These are phyloP conservation scores for Agapostemon virescens DNA, from an alignment of 2,888 invertebrate species.

Conservation along the genomic window DNA sequence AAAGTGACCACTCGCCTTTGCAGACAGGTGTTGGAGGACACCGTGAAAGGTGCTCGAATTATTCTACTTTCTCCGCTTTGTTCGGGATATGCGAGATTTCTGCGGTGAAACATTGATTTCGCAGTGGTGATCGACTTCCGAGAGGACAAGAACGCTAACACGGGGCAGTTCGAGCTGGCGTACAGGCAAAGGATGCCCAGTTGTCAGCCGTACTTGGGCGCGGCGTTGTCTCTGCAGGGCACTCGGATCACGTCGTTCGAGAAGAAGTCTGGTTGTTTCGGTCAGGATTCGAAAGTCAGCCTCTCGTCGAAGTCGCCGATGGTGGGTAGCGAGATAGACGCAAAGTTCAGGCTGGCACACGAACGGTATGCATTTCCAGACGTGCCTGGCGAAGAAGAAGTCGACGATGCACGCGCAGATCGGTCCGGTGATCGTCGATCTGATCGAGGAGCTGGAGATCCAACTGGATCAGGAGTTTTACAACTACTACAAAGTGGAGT, in stretches of 20 bases:
- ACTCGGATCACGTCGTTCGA: conserved; percentile 82
- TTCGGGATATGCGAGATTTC: background rate
- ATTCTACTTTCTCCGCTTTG: background rate
- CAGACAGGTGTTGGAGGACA: conserved; percentile 93
- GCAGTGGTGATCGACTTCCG: conserved; percentile 90
- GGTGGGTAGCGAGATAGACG: conserved; percentile 55
- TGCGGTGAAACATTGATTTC: conserved; percentile 54
- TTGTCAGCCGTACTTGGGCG: conserved; percentile 90
- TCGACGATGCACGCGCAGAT: conserved; percentile 80
- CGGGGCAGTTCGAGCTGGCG: conserved; percentile 90
- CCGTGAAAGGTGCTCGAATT: conserved; percentile 88
- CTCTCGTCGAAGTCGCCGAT: conserved; percentile 70
- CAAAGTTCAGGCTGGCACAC: background rate
- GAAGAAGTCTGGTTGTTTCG: conserved; percentile 78
- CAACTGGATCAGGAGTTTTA: conserved; percentile 77
- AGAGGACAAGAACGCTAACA: conserved; percentile 87
- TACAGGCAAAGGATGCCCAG: conserved; percentile 90
- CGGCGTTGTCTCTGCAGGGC: conserved; percentile 86
- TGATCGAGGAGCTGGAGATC: conserved; percentile 86
- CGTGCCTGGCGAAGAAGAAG: conserved; percentile 73
- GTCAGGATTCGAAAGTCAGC: conserved; percentile 79
- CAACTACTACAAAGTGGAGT: conserved; percentile 72
- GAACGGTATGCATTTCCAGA: conserved; percentile 46
- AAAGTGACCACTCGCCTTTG: conserved; percentile 93
- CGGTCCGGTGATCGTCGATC: conserved; percentile 86